phyloP scores from a whole-genome alignment of 2,888 invertebrate genomes.

The Conus canariensis region DNA sequence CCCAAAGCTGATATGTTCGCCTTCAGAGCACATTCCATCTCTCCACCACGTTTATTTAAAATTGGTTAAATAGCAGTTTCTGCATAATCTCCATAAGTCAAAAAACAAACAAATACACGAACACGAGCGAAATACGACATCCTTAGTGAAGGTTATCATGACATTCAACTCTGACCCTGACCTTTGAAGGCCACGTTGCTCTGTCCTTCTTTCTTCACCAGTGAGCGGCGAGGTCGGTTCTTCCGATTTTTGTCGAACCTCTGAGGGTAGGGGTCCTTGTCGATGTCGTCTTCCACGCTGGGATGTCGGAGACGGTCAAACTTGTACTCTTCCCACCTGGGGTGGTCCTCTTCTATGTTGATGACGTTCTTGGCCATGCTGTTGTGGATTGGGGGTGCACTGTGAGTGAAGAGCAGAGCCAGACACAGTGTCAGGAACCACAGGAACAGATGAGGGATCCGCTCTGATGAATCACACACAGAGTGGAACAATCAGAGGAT shows the following conservation, averaged over 20 bases:
- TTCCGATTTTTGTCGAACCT: constrained; percentile 45
- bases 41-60: too few relatives aligned
- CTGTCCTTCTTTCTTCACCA: constrained; percentile 97
- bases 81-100: too few relatives aligned
- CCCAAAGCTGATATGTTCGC: too few relatives aligned
- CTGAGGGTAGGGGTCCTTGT: constrained; percentile 34
- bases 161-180: constrained; percentile 71
- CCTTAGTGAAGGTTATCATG: too few relatives aligned
- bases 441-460: too few relatives aligned
- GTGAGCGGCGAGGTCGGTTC: constrained; percentile 81
- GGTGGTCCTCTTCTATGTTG: constrained; percentile 48
- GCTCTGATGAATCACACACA: too few relatives aligned
- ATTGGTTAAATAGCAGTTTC: too few relatives aligned
- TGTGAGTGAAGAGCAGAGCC: neutral
- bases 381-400: neutral
- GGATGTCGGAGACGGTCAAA: constrained; percentile 47
- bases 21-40: too few relatives aligned
- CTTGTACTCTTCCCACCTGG: constrained; percentile 51
- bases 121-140: too few relatives aligned
- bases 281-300: constrained; percentile 37
- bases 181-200: constrained; percentile 96
- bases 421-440: neutral
- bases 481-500: too few relatives aligned
- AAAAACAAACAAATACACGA: too few relatives aligned
- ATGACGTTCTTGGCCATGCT: constrained; percentile 45